Evolutionary conservation across 1,140 invertebrate genomes (phyloP).

Genomic region (Calliphora vicina): DNA sequence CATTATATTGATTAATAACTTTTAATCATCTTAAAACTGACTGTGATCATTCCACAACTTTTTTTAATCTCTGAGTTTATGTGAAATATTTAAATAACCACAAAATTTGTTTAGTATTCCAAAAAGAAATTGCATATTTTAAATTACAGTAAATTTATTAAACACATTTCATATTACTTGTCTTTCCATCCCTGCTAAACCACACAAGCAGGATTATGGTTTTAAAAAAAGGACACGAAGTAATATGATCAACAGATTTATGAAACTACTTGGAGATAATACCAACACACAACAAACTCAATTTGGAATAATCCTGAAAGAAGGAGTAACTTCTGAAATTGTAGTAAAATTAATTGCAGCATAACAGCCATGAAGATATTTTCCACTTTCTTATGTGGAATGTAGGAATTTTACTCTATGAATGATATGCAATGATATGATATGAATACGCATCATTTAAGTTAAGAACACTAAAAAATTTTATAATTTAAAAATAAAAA

Average conservation of each 20-base stretch:
- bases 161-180: too few species aligned
- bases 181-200: not conserved
- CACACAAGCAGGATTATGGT: not conserved
- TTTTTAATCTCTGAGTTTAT: too few species aligned
- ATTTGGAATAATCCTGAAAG: not conserved
- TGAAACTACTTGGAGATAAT: not conserved
- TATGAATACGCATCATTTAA: not conserved
- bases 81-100: too few species aligned
- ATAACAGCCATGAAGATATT: slow-evolving; percentile 37
- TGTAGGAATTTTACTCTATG: not conserved
- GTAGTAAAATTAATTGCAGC: slow-evolving; percentile 59
- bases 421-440: not conserved
- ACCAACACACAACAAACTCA: too few species aligned
- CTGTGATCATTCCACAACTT: too few species aligned
- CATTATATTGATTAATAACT: too few species aligned
- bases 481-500: not conserved
- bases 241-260: slow-evolving; percentile 8
- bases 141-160: too few species aligned
- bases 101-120: too few species aligned
- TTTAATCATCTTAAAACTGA: too few species aligned
- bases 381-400: too few species aligned
- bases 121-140: too few species aligned
- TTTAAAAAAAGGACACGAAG: not conserved
- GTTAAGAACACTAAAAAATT: not conserved
- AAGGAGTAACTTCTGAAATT: slow-evolving; percentile 44